Conservation (phyloP, 2,888 invertebrate species). For the Galerucella calmariensis region DNA sequence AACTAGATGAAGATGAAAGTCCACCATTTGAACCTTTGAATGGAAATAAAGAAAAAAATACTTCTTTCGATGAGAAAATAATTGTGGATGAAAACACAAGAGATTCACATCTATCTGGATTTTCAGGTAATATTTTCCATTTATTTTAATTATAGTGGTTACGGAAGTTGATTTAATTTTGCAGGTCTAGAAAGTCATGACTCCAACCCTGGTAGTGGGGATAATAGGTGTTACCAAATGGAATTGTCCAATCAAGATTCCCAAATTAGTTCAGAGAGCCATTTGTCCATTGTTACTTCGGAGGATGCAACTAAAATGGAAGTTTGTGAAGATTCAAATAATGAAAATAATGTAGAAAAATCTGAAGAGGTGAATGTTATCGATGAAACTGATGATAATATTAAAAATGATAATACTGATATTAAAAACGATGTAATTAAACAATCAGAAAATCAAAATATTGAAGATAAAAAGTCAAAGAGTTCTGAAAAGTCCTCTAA, state of each 20-base stretch:
- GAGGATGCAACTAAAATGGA: constrained; percentile 66
- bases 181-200: constrained; percentile 68
- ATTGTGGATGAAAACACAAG: constrained; percentile 68
- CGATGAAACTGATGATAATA: constrained; percentile 33
- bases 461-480: constrained; percentile 51
- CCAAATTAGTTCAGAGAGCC: constrained; percentile 72
- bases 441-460: constrained; percentile 4
- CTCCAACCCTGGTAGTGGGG: constrained; percentile 60
- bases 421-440: constrained; percentile 6
- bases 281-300: constrained; percentile 68
- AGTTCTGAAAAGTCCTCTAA: constrained; percentile 62
- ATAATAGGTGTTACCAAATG: constrained; percentile 48
- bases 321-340: constrained; percentile 54
- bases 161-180: constrained; percentile 21
- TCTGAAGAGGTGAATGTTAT: constrained; percentile 13
- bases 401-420: not conserved
- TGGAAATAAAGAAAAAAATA: constrained; percentile 45
- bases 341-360: constrained; percentile 21
- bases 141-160: not conserved
- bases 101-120: constrained; percentile 71
- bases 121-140: constrained; percentile 61
- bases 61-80: constrained; percentile 64
- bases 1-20: constrained; percentile 73
- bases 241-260: constrained; percentile 70
- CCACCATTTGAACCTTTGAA: constrained; percentile 74